These are phyloP conservation scores for Spea multiplicata DNA, from an alignment of 2,113 vertebrate genomes.

Conservation along the genomic window DNA sequence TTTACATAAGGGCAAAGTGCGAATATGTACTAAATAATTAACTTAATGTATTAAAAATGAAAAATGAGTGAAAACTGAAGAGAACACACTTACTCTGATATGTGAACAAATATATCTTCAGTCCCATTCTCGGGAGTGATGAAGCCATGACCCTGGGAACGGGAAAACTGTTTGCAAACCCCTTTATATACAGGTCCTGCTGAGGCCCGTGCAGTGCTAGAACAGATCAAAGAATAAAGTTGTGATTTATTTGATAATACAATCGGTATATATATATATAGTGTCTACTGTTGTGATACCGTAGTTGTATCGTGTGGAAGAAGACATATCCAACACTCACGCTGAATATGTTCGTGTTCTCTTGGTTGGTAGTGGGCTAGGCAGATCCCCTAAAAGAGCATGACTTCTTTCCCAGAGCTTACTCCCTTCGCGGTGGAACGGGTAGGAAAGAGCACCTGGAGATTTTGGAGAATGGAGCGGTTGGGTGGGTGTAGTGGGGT, in stretches of 20 bases:
- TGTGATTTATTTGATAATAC: background rate
- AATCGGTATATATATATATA: too few species aligned
- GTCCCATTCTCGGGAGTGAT: constrained; percentile 83
- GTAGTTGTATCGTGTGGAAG: background rate
- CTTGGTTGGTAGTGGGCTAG: constrained; percentile 93
- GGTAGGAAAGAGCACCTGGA: constrained; percentile 81
- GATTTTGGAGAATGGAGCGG: constrained; percentile 78
- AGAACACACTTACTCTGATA: constrained; percentile 85
- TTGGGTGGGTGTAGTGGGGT: constrained; percentile 71
- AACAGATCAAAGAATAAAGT: background rate
- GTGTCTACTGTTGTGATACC: too few species aligned
- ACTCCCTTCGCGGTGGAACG: constrained; percentile 85
- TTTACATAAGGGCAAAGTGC: too few species aligned
- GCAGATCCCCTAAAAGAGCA: constrained; percentile 74
- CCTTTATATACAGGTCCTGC: constrained; percentile 88
- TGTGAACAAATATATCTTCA: constrained; percentile 96
- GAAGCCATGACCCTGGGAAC: constrained; percentile 94
- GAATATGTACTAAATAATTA: too few species aligned
- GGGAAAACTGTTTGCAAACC: constrained; percentile 93
- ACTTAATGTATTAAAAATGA: too few species aligned
- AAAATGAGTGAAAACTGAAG: background rate
- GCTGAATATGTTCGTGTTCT: constrained; percentile 94
- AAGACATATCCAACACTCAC: constrained; percentile 66
- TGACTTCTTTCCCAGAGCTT: constrained; percentile 80
- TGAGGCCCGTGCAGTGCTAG: constrained; percentile 84